A percentile compares a stretch with the other conserved stretches of the same genome.
These are phyloP conservation scores for Meandrusa payeni DNA, from an alignment of 2,888 invertebrate genomes.

Conservation along the genomic window DNA sequence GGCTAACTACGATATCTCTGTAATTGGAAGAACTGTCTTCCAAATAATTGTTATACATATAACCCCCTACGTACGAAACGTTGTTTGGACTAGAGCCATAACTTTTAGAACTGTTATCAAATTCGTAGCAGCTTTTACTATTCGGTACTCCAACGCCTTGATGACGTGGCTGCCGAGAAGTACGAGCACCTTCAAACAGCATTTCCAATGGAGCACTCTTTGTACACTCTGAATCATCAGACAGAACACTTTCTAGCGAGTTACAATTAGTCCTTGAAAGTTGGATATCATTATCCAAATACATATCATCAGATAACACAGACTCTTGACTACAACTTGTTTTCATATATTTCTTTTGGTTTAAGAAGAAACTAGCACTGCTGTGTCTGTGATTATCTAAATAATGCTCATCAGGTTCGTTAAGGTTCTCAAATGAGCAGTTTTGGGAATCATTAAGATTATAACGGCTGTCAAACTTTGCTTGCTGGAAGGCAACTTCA, in stretches of 20 bases:
- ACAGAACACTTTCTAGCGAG: slow-evolving; percentile 89
- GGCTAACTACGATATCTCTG: slow-evolving; percentile 32
- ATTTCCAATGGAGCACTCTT: slow-evolving; percentile 89
- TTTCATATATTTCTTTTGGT: slow-evolving; percentile 83
- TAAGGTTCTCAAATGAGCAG: slow-evolving; percentile 68
- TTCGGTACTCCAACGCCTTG: slow-evolving; percentile 53
- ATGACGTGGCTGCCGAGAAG: slow-evolving; percentile 53
- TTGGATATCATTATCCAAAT: slow-evolving; percentile 78
- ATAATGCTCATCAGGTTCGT: slow-evolving; percentile 60
- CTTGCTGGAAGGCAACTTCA: slow-evolving; percentile 73
- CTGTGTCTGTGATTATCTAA: slow-evolving; percentile 83
- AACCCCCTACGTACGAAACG: slow-evolving; percentile 73
- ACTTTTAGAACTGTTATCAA: slow-evolving; percentile 80
- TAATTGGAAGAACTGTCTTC: slow-evolving; percentile 43
- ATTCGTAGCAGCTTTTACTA: slow-evolving; percentile 75
- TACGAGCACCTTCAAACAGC: slow-evolving; percentile 81
- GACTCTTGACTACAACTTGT: slow-evolving; percentile 88
- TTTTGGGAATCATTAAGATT: slow-evolving; percentile 72
- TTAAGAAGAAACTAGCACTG: slow-evolving; percentile 91
- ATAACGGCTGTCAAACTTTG: slow-evolving; percentile 68
- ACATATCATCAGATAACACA: slow-evolving; percentile 86
- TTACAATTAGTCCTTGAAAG: slow-evolving; percentile 85
- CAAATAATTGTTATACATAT: slow-evolving; percentile 76
- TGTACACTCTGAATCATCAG: slow-evolving; percentile 89
- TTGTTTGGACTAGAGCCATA: slow-evolving; percentile 84